A percentile compares a stretch with the other conserved stretches of the same genome.
Evolutionary conservation across 2,888 invertebrate species (phyloP).

Genomic region (Synanthedon andrenaeformis): DNA sequence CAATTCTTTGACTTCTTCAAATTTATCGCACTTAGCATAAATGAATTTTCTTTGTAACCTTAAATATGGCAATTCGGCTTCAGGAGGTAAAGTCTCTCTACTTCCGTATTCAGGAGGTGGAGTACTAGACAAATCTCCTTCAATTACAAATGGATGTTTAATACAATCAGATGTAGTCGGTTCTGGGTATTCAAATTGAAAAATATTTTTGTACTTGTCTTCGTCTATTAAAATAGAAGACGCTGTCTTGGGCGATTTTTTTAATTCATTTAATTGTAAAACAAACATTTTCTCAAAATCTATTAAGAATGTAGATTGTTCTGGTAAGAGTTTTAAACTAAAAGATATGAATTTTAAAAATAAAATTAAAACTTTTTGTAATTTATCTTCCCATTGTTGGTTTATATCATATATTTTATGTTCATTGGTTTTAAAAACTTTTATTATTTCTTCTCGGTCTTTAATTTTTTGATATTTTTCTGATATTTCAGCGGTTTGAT

Average conservation of each 20-base stretch:
- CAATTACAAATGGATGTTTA: conserved; percentile 39
- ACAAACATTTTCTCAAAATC: conserved; percentile 55
- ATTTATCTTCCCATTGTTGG: conserved; percentile 47
- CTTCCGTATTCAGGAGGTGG: conserved; percentile 37
- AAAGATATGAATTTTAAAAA: conserved; percentile 58
- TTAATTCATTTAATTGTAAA: conserved; percentile 52
- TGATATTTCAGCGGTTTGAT: conserved; percentile 31
- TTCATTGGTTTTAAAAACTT: conserved; percentile 27
- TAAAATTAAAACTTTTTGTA: conserved; percentile 43
- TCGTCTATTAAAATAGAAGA: conserved; percentile 33
- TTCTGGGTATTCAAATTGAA: conserved; percentile 27
- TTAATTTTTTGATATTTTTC: conserved; percentile 38
- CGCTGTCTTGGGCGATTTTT: conserved; percentile 25
- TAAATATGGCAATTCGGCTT: conserved; percentile 41
- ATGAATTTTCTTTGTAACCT: conserved; percentile 40
- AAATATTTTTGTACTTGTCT: conserved; percentile 23
- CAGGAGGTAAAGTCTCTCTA: conserved; percentile 40
- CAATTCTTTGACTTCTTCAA: conserved; percentile 38
- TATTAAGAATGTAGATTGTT: conserved; percentile 51
- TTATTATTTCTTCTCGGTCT: conserved; percentile 27
- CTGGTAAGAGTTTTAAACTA: conserved; percentile 49
- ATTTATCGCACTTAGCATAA: conserved; percentile 54
- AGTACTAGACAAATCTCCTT: conserved; percentile 35
- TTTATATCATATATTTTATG: conserved; percentile 33
- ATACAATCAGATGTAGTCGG: conserved; percentile 20